These are phyloP conservation scores for Gambusia affinis DNA, from an alignment of 2,113 vertebrate species.

Conservation along the genomic window DNA sequence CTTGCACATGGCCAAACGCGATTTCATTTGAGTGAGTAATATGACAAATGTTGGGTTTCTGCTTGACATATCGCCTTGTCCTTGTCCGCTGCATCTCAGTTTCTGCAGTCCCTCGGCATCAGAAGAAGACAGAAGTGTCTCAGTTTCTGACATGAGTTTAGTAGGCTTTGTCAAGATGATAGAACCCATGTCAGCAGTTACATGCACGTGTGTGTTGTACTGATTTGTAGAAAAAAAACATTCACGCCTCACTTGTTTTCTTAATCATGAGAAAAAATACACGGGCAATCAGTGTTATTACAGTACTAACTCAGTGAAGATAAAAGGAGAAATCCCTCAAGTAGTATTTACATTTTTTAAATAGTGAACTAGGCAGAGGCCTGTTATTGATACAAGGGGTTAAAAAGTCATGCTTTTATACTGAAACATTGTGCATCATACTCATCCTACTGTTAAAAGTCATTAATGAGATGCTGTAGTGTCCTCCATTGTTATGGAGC, in stretches of 20 bases:
- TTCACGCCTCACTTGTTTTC: not conserved
- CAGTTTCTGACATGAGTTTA: not conserved
- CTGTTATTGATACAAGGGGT: not conserved
- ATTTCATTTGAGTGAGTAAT: conserved; percentile 53
- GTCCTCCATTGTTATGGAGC: too few relatives aligned
- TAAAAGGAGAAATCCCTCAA: not conserved
- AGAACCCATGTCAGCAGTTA: not conserved
- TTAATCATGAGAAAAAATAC: not conserved
- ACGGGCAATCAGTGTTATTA: not conserved
- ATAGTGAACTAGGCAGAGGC: not conserved
- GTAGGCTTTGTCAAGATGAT: conserved; percentile 6
- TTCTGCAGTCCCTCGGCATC: conserved; percentile 12
- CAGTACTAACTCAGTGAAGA: not conserved
- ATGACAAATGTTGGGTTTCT: conserved; percentile 50
- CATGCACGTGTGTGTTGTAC: not conserved
- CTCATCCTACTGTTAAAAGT: too few relatives aligned
- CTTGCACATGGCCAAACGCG: conserved; percentile 26
- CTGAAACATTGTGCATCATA: too few relatives aligned
- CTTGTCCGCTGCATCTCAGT: conserved; percentile 18
- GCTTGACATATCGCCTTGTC: conserved; percentile 35
- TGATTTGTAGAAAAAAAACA: not conserved
- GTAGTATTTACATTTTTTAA: not conserved
- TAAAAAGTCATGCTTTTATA: not conserved
- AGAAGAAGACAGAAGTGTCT: conserved; percentile 25
- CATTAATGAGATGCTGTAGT: too few relatives aligned